These are phyloP conservation scores for Myrmophylax atrothorax DNA, from an alignment of 2,113 vertebrate species.

Conservation along the genomic window DNA sequence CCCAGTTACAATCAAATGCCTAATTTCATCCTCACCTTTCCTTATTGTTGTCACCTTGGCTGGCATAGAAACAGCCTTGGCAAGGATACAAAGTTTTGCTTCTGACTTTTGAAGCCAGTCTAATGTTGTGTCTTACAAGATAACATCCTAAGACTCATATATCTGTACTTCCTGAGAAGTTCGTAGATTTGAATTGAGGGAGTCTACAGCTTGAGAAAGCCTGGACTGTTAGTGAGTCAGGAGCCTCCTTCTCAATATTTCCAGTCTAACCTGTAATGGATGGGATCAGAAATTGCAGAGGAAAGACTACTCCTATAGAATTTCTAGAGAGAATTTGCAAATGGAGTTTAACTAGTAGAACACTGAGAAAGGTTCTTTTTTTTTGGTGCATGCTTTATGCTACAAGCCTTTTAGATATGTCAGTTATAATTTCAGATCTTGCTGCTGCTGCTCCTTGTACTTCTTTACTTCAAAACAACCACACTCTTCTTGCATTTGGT, in stretches of 20 bases:
- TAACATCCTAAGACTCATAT: background rate
- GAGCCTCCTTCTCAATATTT: conserved; percentile 29
- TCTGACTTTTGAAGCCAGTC: background rate
- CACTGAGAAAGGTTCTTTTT: background rate
- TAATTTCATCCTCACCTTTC: background rate
- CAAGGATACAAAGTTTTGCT: background rate
- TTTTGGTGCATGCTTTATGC: background rate
- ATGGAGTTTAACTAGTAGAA: background rate
- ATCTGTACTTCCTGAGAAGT: background rate
- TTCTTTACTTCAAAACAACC: conserved; percentile 3
- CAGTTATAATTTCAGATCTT: background rate
- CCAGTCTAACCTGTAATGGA: conserved; percentile 40
- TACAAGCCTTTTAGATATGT: background rate
- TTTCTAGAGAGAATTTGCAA: background rate
- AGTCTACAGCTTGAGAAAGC: background rate
- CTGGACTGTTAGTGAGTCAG: background rate
- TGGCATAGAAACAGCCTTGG: background rate
- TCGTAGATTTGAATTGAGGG: background rate
- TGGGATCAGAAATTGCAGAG: background rate
- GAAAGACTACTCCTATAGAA: background rate
- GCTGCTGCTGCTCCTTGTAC: background rate
- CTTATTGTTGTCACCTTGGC: background rate
- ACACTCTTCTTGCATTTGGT: background rate
- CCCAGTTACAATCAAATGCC: background rate
- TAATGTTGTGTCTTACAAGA: background rate